Evolutionary conservation across 2,888 invertebrate species (phyloP).

Genomic region (Oscheius sp.): DNA sequence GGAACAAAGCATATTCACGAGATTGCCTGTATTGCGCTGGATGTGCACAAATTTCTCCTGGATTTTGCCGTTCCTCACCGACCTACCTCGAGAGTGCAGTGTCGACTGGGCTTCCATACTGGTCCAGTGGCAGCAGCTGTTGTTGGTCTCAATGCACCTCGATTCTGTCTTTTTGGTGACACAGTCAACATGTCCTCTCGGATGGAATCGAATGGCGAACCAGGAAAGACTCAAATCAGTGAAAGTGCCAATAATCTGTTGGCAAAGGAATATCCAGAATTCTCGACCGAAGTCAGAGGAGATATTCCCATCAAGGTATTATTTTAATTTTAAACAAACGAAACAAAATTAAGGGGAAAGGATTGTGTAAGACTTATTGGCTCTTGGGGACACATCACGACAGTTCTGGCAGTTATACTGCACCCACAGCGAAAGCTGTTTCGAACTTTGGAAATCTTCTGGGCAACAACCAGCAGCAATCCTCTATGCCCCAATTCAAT

Average conservation of each 20-base stretch:
- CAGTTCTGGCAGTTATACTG: conserved; percentile 35
- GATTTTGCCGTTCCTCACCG: conserved; percentile 62
- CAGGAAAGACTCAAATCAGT: conserved; percentile 65
- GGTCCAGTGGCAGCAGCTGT: conserved; percentile 68
- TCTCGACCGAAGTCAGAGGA: conserved; percentile 57
- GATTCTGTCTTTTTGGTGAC: conserved; percentile 69
- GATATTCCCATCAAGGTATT: conserved; percentile 50
- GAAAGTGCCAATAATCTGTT: conserved; percentile 56
- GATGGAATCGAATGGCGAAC: conserved; percentile 66
- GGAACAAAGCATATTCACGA: conserved; percentile 60
- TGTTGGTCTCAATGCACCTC: conserved; percentile 68
- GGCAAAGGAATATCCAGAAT: conserved; percentile 58
- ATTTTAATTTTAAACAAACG: neutral
- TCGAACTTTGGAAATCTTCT: conserved; percentile 7
- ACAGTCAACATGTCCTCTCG: conserved; percentile 66
- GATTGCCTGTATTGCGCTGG: conserved; percentile 63
- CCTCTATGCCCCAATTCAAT: conserved; percentile 27
- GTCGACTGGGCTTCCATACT: conserved; percentile 64
- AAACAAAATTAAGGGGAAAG: conserved; percentile 59
- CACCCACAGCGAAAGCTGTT: conserved; percentile 34
- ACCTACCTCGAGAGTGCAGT: conserved; percentile 37
- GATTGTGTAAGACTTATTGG: conserved; percentile 67
- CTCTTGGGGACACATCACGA: conserved; percentile 54
- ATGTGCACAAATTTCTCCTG: conserved; percentile 62
- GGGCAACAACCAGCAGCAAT: conserved; percentile 11